Percentiles rank a stretch among this genome's conserved stretches.
phyloP scores from a whole-genome alignment of 2,888 invertebrate species.

The Gasteruption jaculator region DNA sequence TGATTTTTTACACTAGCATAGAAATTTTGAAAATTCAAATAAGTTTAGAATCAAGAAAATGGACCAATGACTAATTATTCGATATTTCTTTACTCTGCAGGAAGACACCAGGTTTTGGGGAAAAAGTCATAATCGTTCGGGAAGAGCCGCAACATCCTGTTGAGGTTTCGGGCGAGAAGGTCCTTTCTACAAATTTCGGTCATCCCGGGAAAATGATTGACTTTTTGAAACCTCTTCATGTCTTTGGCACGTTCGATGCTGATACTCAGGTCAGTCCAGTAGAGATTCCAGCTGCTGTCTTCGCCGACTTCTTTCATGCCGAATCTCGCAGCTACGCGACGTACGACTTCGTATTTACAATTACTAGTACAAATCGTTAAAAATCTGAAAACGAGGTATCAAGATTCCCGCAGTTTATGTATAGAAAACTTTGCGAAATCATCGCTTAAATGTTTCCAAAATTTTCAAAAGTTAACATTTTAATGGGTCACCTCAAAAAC shows the following conservation, averaged over 20 bases:
- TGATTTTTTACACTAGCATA: constrained; percentile 6
- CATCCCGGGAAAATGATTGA: constrained; percentile 93
- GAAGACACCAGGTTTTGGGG: constrained; percentile 91
- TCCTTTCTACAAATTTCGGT: constrained; percentile 86
- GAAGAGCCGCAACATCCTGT: constrained; percentile 82
- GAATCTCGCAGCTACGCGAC: constrained; percentile 65
- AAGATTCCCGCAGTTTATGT: too few relatives aligned
- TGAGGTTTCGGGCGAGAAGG: constrained; percentile 81
- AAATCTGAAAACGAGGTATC: too few relatives aligned
- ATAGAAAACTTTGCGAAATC: too few relatives aligned
- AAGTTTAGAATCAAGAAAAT: constrained; percentile 10
- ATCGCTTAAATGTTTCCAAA: too few relatives aligned
- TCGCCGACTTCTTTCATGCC: constrained; percentile 76
- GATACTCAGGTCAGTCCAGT: constrained; percentile 86
- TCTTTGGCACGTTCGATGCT: constrained; percentile 83
- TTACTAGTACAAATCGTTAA: constrained; percentile 63
- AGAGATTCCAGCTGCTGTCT: constrained; percentile 82
- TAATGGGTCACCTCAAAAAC: too few relatives aligned
- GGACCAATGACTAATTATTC: too few relatives aligned
- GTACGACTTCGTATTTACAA: constrained; percentile 72
- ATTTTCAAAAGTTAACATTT: too few relatives aligned
- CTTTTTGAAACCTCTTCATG: constrained; percentile 88
- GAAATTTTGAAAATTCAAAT: constrained; percentile 5
- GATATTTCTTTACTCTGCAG: constrained; percentile 72
- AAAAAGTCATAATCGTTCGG: constrained; percentile 89